A percentile compares a stretch with the other conserved stretches of the same genome.
Conservation (phyloP, 2,888 invertebrate species). For the Taenaris catops region DNA sequence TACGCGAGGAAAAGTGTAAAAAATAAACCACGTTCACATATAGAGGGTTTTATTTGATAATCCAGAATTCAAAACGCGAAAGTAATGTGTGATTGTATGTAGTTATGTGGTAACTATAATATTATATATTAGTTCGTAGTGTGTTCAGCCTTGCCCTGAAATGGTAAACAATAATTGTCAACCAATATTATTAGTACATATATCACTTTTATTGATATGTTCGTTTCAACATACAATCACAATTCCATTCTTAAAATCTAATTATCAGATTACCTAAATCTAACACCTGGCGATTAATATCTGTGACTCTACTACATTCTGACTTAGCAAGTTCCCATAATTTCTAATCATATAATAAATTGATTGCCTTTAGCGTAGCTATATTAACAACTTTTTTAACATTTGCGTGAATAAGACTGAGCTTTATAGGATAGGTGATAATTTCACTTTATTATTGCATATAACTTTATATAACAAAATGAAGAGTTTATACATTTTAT, state of each 20-base stretch:
- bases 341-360: not conserved
- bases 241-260: constrained; percentile 26
- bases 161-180: constrained; percentile 26
- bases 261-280: constrained; percentile 15
- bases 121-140: not conserved
- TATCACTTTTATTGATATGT: constrained; percentile 61
- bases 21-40: constrained; percentile 1
- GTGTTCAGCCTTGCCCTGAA: constrained; percentile 1
- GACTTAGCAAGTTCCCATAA: not conserved
- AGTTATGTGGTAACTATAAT: constrained; percentile 1
- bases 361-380: not conserved
- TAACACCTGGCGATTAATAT: constrained; percentile 5
- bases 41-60: constrained; percentile 1
- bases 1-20: not conserved
- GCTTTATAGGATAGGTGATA: not conserved
- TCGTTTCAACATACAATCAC: constrained; percentile 55
- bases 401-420: no score
- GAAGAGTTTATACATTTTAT: no score
- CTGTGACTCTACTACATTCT: not conserved
- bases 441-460: not conserved
- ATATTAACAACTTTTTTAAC: not conserved
- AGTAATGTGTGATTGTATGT: constrained; percentile 18
- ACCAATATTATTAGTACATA: constrained; percentile 36
- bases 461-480: no score
- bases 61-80: not conserved